Evolutionary conservation across 2,888 invertebrate genomes (phyloP), one percentile per base, ranked within the genome.

Genomic region (Platypus cylindrus): DNA sequence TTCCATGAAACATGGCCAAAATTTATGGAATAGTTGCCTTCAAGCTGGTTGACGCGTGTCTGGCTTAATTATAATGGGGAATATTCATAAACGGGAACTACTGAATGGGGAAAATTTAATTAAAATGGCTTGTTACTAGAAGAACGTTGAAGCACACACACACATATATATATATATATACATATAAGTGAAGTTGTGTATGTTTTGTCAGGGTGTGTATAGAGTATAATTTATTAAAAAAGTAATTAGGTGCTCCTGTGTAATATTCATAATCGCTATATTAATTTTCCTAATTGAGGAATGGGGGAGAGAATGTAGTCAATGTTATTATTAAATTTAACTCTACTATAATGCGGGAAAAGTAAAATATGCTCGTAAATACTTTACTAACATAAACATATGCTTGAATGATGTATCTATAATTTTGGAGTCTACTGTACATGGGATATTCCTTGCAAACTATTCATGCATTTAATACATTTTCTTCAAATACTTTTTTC

Each of bases 31-130:
- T 51, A 47, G 46, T 47, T 48, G 47, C 51, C 49, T 48, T 46
- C 45, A 47, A 44, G 43, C 40, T 34, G 48, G 46, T 44, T 52
- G 54, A 54, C 53, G 53, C 51, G 53, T 50, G 53, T 51, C 52
- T 54, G 50, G 52, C 51, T 54, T 54, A 54, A 54, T 54, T 54
- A 54, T 50, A 49, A 48, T 48, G 52, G 53, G 50, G 49, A 48
- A 52, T 54, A 54, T 54, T 53, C 52, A 52, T 52, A 52, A 45
- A 47, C 48, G 44, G 46, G 30, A 44, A 45, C 46, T 46, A 49
- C 49, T 49, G 50, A 51, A 52, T 51, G 52, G 50, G 49, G 50
- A 48, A 52, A 53, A 54, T 55, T 54, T 54, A 55, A 55, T 55
- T 55, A 55, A 55, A 55, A 53, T 51, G 46, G 50, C 52, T 50